Conservation (phyloP, 2,797 vertebrate species). For the Lithobates pipiens region DNA sequence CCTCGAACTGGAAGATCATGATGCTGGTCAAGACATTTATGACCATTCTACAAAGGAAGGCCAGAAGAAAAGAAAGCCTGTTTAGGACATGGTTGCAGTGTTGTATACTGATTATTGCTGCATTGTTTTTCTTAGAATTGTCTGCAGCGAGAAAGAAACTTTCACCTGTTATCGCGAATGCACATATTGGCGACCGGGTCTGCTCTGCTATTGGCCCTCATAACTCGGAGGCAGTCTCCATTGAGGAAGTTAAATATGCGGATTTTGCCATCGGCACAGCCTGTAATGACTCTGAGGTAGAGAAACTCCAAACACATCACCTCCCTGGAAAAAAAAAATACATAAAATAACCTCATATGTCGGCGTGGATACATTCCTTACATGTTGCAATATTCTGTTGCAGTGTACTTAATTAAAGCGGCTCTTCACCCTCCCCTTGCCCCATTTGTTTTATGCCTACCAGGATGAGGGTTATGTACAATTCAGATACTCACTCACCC, state of each 20-base stretch:
- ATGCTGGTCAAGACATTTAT: conserved; percentile 78
- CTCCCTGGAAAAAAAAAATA: conserved; percentile 74
- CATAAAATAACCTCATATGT: no score
- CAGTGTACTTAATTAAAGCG: no score
- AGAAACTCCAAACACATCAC: conserved; percentile 81
- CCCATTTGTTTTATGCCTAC: no score
- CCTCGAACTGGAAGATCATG: conserved; percentile 81
- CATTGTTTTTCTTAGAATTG: no score
- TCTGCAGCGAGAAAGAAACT: background rate
- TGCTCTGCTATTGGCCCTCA: conserved; percentile 74
- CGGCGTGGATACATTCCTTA: no score
- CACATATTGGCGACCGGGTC: conserved; percentile 78
- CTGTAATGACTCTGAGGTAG: conserved; percentile 87
- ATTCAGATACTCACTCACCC: no score
- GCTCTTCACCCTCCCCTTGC: no score
- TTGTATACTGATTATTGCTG: background rate
- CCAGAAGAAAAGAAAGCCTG: background rate
- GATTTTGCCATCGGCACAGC: conserved; percentile 88
- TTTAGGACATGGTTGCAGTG: background rate
- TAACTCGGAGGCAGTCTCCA: conserved; percentile 81
- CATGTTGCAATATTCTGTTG: no score
- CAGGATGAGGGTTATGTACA: no score
- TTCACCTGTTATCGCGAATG: conserved; percentile 78
- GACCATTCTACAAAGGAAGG: conserved; percentile 77
- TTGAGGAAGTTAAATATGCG: conserved; percentile 86